Evolutionary conservation across 2,888 invertebrate genomes (phyloP).

Genomic region (Oscheius sp.): DNA sequence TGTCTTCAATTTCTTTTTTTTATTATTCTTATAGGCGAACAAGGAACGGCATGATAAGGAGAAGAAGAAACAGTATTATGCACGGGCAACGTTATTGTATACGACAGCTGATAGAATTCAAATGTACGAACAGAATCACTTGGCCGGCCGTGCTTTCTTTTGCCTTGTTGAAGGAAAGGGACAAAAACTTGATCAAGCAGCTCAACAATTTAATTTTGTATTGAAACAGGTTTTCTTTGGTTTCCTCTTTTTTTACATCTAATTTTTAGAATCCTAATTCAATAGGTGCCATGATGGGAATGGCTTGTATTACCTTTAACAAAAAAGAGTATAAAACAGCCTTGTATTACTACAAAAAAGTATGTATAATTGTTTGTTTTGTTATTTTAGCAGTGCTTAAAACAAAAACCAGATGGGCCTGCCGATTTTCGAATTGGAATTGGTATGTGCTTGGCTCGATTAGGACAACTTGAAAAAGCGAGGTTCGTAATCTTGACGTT

Average conservation of each 20-base stretch:
- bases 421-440: constrained; percentile 95
- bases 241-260: not conserved
- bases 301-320: constrained; percentile 98
- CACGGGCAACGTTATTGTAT: constrained; percentile 94
- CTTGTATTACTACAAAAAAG: constrained; percentile 94
- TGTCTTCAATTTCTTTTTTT: not conserved
- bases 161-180: constrained; percentile 87
- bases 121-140: constrained; percentile 99
- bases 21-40: constrained; percentile 73
- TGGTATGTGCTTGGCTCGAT: constrained; percentile 97
- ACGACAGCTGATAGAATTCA: constrained; percentile 98
- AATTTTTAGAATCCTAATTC: constrained; percentile 81
- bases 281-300: constrained; percentile 94
- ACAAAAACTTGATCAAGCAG: constrained; percentile 89
- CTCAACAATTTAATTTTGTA: constrained; percentile 99
- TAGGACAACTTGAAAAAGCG: constrained; percentile 94
- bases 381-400: constrained; percentile 81
- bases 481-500: constrained; percentile 79
- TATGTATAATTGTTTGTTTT: constrained; percentile 1
- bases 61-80: constrained; percentile 88
- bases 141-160: constrained; percentile 96
- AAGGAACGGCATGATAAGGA: constrained; percentile 90
- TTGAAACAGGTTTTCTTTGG: constrained; percentile 79
- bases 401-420: constrained; percentile 95
- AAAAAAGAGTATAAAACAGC: constrained; percentile 92